These are phyloP conservation scores for Ylistrum balloti DNA, from an alignment of 1,140 invertebrate genomes.

Conservation along the genomic window DNA sequence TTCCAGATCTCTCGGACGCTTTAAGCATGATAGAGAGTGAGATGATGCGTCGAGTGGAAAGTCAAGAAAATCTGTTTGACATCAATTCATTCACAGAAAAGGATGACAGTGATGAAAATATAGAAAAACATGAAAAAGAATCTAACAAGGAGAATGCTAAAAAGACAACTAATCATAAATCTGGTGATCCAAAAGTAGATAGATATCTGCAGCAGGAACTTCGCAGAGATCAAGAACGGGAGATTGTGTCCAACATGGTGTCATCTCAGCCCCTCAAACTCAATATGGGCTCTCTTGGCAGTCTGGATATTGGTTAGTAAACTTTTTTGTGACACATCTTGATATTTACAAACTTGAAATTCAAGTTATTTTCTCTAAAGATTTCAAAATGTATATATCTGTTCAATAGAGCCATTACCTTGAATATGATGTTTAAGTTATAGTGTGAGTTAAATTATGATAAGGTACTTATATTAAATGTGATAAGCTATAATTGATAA, in stretches of 20 bases:
- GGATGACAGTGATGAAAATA: background rate
- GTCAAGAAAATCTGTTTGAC: background rate
- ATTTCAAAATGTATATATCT: too few species aligned
- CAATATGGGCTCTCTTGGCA: constrained; percentile 50
- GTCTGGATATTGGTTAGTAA: constrained; percentile 61
- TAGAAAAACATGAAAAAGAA: constrained; percentile 62
- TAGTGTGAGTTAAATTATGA: too few species aligned
- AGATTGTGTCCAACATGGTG: constrained; percentile 56
- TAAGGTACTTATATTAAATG: too few species aligned
- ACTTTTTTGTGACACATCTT: too few species aligned
- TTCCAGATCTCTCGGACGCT: constrained; percentile 42
- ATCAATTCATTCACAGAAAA: background rate
- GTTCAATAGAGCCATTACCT: too few species aligned
- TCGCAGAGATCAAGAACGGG: constrained; percentile 52
- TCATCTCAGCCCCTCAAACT: constrained; percentile 58
- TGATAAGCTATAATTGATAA: too few species aligned
- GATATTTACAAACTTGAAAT: too few species aligned
- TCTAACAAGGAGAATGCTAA: constrained; percentile 48
- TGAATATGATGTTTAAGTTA: too few species aligned
- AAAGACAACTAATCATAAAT: constrained; percentile 41
- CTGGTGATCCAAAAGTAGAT: constrained; percentile 56
- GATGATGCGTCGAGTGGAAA: constrained; percentile 23
- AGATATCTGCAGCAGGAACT: constrained; percentile 52
- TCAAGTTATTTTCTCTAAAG: too few species aligned
- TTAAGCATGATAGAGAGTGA: constrained; percentile 56